Evolutionary conservation across 2,797 vertebrate species (phyloP).

Genomic region (Otolemur crassicaudatus): DNA sequence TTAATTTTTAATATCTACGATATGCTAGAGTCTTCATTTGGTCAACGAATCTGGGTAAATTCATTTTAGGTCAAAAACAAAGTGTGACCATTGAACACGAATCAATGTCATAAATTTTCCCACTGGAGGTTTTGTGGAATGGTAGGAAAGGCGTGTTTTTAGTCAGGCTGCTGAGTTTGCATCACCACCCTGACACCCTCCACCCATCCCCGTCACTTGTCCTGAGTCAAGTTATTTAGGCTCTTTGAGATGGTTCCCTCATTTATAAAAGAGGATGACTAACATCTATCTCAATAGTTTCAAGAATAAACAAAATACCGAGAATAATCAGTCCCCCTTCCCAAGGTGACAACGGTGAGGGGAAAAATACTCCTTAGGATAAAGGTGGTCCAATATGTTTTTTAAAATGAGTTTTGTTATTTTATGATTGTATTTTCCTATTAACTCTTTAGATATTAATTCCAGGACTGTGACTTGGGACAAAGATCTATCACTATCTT

Average conservation of each 20-base stretch:
- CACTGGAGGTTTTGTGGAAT: too few species aligned
- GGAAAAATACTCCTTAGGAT: not conserved
- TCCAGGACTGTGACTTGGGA: not conserved
- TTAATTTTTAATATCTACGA: not conserved
- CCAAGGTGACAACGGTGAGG: not conserved
- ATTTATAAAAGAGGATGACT: not conserved
- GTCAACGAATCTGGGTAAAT: not conserved
- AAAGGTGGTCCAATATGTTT: not conserved
- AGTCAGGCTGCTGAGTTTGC: not conserved
- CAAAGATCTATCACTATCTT: not conserved
- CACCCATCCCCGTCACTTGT: not conserved
- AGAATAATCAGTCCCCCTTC: not conserved
- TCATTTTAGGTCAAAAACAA: not conserved
- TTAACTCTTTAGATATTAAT: not conserved
- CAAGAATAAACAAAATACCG: not conserved
- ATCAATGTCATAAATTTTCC: not conserved
- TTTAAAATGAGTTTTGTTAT: not conserved
- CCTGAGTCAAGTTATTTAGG: not conserved
- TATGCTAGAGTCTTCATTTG: not conserved
- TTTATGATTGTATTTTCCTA: not conserved
- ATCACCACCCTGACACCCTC: not conserved
- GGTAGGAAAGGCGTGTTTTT: not conserved
- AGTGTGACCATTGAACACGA: not conserved
- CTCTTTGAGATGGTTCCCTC: not conserved
- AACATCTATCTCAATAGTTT: not conserved